Percentiles rank a stretch among this genome's conserved stretches.
Evolutionary conservation across 2,888 invertebrate species (phyloP).

Genomic region (Aproaerema taeniolella): DNA sequence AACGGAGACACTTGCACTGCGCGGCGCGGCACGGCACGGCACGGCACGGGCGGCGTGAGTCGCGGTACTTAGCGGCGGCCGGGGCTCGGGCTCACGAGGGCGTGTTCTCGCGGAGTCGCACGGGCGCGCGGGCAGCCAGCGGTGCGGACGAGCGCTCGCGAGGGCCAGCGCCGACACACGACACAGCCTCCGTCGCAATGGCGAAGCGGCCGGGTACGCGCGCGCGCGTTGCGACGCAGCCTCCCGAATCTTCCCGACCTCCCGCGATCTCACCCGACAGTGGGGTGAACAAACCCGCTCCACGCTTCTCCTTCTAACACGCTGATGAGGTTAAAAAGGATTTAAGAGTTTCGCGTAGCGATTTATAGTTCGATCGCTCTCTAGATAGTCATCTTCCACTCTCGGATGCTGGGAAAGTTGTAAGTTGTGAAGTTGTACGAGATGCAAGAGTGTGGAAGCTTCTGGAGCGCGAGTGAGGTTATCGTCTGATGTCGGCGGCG

Average conservation of each 20-base stretch:
- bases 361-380: slow-evolving; percentile 63
- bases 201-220: slow-evolving; percentile 75
- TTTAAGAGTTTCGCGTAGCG: slow-evolving; percentile 66
- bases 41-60: slow-evolving; percentile 23
- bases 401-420: neutral
- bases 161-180: slow-evolving; percentile 72
- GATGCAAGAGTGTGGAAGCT: neutral
- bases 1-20: slow-evolving; percentile 79
- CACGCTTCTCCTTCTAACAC: slow-evolving; percentile 70
- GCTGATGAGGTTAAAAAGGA: slow-evolving; percentile 72
- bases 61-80: slow-evolving; percentile 25
- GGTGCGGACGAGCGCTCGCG: slow-evolving; percentile 61
- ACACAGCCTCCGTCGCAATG: slow-evolving; percentile 76
- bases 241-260: slow-evolving; percentile 62
- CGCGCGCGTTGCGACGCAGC: slow-evolving; percentile 70
- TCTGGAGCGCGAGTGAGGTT: neutral
- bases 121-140: slow-evolving; percentile 31
- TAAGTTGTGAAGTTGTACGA: slow-evolving; percentile 24
- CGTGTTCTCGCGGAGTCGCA: slow-evolving; percentile 35
- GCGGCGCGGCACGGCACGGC: slow-evolving; percentile 27
- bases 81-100: slow-evolving; percentile 27
- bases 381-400: slow-evolving; percentile 21
- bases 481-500: neutral
- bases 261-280: slow-evolving; percentile 53
- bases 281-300: slow-evolving; percentile 71